Conservation (phyloP, 2,797 vertebrate species). For the Chromobotia macracanthus region DNA sequence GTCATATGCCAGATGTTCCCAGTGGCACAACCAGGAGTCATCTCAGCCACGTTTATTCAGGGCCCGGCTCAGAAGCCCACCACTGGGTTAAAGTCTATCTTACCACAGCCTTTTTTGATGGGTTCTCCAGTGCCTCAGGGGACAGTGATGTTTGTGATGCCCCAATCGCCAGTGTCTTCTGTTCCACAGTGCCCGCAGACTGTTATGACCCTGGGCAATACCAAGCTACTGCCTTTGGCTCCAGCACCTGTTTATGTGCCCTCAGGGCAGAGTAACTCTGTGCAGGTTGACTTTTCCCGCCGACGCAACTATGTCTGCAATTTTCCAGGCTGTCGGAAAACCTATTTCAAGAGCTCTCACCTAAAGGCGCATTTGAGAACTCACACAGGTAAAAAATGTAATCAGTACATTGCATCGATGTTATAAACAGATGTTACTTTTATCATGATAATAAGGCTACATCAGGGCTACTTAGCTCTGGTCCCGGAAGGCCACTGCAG, state of each 20-base stretch:
- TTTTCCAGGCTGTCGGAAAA: constrained; percentile 94
- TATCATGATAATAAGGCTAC: too few relatives aligned
- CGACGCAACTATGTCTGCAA: constrained; percentile 93
- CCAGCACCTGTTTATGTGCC: constrained; percentile 90
- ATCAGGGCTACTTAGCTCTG: background rate
- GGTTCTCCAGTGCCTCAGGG: constrained; percentile 87
- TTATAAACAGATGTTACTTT: too few relatives aligned
- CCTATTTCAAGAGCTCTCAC: constrained; percentile 98
- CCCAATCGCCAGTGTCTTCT: constrained; percentile 81
- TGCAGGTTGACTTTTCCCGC: constrained; percentile 89
- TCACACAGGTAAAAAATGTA: constrained; percentile 88
- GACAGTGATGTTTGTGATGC: constrained; percentile 93
- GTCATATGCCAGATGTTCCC: constrained; percentile 97
- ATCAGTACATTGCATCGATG: too few relatives aligned
- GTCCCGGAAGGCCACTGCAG: too few relatives aligned
- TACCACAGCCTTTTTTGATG: constrained; percentile 85
- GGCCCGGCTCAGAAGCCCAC: constrained; percentile 72
- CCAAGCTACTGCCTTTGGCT: constrained; percentile 92
- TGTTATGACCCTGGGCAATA: constrained; percentile 86
- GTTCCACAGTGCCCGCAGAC: constrained; percentile 79
- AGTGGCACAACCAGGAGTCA: constrained; percentile 81
- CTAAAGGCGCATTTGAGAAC: constrained; percentile 98
- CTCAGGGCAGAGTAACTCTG: constrained; percentile 77
- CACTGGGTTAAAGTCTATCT: constrained; percentile 74
- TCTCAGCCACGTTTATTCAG: constrained; percentile 88